Base-by-base conservation (phyloP, 2,888 invertebrate genomes). In the Anoplius nigerrimus region DNA sequence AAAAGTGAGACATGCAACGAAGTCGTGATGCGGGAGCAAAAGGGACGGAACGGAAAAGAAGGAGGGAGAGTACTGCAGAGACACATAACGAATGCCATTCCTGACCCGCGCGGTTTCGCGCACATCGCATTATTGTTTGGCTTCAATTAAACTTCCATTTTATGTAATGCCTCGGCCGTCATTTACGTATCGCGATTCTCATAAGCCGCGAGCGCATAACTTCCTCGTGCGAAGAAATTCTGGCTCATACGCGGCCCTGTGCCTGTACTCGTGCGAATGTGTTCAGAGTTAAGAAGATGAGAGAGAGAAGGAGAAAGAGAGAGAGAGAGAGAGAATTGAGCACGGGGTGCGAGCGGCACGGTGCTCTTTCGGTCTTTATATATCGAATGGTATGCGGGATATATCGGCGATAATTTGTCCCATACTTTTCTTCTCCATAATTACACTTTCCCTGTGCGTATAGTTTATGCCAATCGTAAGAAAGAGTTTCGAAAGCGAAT, bases 131-230 rank as follows among this genome's bases (percentile, higher is more conserved):
- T 86, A 87, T 86, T 88, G 82, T 87, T 87, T 82, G 81, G 81
- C 86, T 86, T 87, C 87, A 86, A 86, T 87, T 87, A 87, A 87
- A 87, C 86, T 85, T 86, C 84, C 84, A 86, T 86, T 87, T 84
- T 84, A 85, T 83, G 83, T 84, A 86, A 87, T 83, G 74, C 73
- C 75, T 75, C 74, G 72, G 61, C 75, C 80, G 79, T 82, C 84
- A 83, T 84, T 85, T 82, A 82, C 83, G 82, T 85, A 81, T 76
- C 72, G 63, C 74, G 72, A 76, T 82, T 81, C 82, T 78, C 83
- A 75, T 72, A 72, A 73, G 74, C 75, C 73, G 71, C 73, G 75
- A 74, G 59, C 56, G 66, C 75, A 73, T 74, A 71, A 77, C 70
- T 69, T 72, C 68, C 72, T 74, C 63, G 66, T 66, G 53, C 71